These are phyloP conservation scores for Daboia siamensis DNA, from an alignment of 2,113 vertebrate genomes.

Conservation along the genomic window DNA sequence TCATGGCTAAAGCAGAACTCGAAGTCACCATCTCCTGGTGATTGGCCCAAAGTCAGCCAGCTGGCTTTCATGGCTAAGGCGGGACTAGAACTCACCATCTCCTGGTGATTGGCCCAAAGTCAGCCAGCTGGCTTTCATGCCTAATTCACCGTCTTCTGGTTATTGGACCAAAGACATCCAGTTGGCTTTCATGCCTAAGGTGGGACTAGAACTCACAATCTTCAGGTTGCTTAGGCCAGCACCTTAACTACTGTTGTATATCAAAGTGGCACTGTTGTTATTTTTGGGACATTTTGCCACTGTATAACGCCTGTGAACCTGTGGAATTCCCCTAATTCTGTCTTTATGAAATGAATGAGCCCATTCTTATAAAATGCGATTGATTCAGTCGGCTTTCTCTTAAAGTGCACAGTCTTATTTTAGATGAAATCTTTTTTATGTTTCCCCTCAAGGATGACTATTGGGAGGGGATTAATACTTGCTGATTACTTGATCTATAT, in stretches of 20 bases:
- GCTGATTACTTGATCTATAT: not conserved
- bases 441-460: not conserved
- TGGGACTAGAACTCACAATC: no score
- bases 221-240: not conserved
- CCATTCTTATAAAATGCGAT: not conserved
- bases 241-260: not conserved
- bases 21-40: no score
- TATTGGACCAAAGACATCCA: no score
- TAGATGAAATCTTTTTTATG: not conserved
- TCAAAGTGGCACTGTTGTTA: not conserved
- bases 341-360: not conserved
- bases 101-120: no score
- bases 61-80: no score
- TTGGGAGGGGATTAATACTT: not conserved
- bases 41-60: no score
- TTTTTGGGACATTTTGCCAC: not conserved
- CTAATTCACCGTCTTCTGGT: no score
- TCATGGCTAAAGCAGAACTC: accelerated
- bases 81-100: no score
- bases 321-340: not conserved
- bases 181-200: no score
- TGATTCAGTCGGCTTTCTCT: not conserved
- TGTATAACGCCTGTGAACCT: not conserved
- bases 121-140: no score
- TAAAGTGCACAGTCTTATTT: not conserved